Conservation (phyloP, 2,113 vertebrate species). For the Trichechus manatus region DNA sequence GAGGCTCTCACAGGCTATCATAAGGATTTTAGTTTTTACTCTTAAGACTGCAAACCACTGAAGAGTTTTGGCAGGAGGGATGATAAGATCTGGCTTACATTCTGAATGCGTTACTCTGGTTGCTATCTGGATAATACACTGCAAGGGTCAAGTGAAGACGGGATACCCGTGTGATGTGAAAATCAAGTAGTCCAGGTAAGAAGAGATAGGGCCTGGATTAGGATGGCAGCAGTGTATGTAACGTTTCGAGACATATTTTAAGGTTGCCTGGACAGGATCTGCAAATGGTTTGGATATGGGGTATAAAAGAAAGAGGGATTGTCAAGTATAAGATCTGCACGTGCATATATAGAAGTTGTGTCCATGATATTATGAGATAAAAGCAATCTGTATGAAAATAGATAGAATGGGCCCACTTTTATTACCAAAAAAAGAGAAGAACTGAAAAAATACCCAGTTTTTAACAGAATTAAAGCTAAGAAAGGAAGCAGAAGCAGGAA, state of each 20-base stretch:
- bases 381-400: not conserved
- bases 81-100: slow-evolving; percentile 9
- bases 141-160: not conserved
- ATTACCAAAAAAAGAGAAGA: not conserved
- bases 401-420: not conserved
- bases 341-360: not conserved
- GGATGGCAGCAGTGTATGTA: not conserved
- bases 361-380: not conserved
- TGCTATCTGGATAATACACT: not conserved
- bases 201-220: not conserved
- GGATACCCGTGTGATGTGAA: not conserved
- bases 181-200: not conserved
- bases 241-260: not conserved
- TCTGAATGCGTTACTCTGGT: not conserved
- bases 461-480: not conserved
- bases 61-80: not conserved
- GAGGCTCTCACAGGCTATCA: not conserved
- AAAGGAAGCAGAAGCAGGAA: not conserved
- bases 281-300: not conserved
- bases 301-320: not conserved
- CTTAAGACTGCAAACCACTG: not conserved
- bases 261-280: not conserved
- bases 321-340: not conserved
- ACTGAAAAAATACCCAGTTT: not conserved
- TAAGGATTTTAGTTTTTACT: not conserved